Evolutionary conservation across 2,888 invertebrate genomes (phyloP), one percentile per base, ranked within the genome.

Genomic region (Andrena trimmerana): DNA sequence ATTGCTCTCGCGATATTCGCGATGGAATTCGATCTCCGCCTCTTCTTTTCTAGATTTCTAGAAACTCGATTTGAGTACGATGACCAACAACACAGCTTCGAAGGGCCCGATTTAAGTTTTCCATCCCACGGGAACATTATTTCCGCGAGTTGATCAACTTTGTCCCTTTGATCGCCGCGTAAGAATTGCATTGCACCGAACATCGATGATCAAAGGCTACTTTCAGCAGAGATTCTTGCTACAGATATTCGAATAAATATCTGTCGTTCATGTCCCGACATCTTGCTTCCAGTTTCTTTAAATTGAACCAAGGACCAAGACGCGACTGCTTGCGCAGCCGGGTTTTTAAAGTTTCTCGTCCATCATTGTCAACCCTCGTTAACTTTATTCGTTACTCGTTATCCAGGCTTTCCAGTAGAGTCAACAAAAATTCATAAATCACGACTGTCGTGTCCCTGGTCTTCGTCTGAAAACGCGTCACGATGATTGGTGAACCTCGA

Each of bases 341-440:
- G 3, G 16, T 50, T 48, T 33, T 20, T 27, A 29, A 48, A 29
- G 57, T 65, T 50, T 33, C 62, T 42, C 42, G 52, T 78, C 33
- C 20, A 48, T 60, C 79, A 36, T n/a, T 0, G 42, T 27, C 6
- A 16, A 29, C 31, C 10, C 20, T 57, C 63, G 69, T 78, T 57
- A 59, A 27, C n/a, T 78, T 67, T 48, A 78, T 68, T 57, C 78
- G 60, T 65, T 57, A 31, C 29, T 27, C 31, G 80, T 71, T 80
- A 78, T 69, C 48, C 20, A 16, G 29, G n/a, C 7, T 48, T 69
- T 57, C 29, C 68, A 27, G 52, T 20, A 42, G 42, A 57, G 65
- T 76, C 60, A 50, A 69, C 66, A 69, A 78, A 70, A 80, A 80
- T 78, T 66, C 79, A 78, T 80, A 79, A 80, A 80, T 80, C 79